Evolutionary conservation across 2,113 vertebrate species (phyloP).

Genomic region (Sylvicapra grimmia): DNA sequence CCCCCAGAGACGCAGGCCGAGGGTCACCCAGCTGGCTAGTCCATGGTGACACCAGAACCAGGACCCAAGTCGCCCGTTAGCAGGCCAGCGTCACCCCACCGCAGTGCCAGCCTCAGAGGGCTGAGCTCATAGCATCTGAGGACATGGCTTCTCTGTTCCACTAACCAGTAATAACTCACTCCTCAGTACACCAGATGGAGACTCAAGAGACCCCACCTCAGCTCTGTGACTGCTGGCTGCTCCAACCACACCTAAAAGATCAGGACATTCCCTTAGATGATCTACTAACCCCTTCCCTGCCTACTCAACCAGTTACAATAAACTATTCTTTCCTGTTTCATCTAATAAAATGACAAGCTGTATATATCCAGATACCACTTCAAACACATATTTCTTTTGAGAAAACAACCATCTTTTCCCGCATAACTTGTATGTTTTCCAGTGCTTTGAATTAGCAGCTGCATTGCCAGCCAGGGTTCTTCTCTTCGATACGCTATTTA

Average conservation of each 20-base stretch:
- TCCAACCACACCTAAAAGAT: background rate
- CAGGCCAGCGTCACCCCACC: too few relatives aligned
- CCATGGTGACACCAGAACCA: background rate
- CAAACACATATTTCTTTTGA: background rate
- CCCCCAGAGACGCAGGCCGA: accelerated
- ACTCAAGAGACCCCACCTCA: background rate
- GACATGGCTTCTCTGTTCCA: accelerated
- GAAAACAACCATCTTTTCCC: background rate
- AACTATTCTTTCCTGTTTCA: background rate
- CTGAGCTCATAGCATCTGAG: background rate
- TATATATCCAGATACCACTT: background rate
- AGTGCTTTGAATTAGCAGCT: background rate
- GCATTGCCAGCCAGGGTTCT: background rate
- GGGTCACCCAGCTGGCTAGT: background rate
- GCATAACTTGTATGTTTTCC: background rate
- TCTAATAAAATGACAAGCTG: background rate
- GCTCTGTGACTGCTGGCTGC: background rate
- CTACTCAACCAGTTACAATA: background rate
- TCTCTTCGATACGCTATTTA: background rate
- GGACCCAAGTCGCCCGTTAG: background rate
- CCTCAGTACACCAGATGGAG: background rate
- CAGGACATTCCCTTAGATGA: background rate
- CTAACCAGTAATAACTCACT: background rate
- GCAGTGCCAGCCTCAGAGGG: background rate
- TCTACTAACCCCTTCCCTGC: background rate